Conservation (phyloP, 2,113 vertebrate species). For the Spheniscus mendiculus region DNA sequence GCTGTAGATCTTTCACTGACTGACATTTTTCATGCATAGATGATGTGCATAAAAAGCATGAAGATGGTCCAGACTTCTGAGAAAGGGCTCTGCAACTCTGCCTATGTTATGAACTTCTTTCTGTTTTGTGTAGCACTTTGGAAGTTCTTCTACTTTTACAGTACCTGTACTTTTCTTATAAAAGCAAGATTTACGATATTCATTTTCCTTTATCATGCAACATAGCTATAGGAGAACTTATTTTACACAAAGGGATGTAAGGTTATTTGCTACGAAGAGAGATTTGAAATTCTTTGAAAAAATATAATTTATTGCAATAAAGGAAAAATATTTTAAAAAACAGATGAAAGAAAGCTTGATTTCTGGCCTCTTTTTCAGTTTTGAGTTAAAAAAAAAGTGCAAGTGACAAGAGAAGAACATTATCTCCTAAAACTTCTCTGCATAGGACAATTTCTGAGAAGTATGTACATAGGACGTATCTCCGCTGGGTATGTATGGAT, state of each 20-base stretch:
- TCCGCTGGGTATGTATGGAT: background rate
- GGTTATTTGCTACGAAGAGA: background rate
- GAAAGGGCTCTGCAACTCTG: background rate
- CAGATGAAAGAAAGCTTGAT: background rate
- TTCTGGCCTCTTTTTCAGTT: background rate
- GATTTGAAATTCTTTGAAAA: background rate
- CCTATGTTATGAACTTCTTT: background rate
- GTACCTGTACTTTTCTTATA: background rate
- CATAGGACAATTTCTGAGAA: background rate
- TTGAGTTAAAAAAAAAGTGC: background rate
- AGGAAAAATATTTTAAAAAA: background rate
- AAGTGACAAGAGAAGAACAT: background rate
- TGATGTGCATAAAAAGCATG: background rate
- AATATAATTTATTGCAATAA: background rate
- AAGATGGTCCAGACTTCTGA: background rate
- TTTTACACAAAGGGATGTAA: background rate
- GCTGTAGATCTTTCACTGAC: background rate
- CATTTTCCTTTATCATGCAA: background rate
- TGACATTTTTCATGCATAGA: background rate
- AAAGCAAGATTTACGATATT: background rate
- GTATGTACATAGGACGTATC: fast-evolving
- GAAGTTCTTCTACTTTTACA: background rate
- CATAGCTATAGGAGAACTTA: background rate
- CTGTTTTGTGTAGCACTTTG: background rate
- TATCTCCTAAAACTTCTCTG: background rate